A percentile compares a stretch with the other conserved stretches of the same genome.
Conservation (phyloP, 92 coral and sea anemone species). For the Bergia sp. region DNA sequence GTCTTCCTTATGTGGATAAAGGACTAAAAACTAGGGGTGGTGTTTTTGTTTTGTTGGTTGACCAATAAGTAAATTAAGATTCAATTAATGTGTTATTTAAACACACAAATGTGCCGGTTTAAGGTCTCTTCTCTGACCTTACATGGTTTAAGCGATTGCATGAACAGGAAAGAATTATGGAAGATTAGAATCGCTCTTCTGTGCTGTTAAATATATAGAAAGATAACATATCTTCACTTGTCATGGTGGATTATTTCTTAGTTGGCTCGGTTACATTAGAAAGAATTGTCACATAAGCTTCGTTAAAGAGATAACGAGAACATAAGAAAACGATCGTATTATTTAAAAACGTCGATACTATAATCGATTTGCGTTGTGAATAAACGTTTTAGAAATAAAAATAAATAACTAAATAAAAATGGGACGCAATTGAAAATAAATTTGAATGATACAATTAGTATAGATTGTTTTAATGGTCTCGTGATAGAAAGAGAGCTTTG, state of each 20-base stretch:
- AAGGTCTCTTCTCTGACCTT: not conserved
- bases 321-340: not conserved
- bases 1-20: not conserved
- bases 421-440: not conserved
- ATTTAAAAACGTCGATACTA: no score
- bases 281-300: not conserved
- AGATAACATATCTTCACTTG: not conserved
- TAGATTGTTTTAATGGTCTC: not conserved
- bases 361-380: not conserved
- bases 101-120: conserved; percentile 6
- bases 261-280: not conserved
- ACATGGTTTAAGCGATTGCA: not conserved
- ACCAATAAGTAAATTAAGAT: not conserved
- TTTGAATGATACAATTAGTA: no score
- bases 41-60: conserved; percentile 18
- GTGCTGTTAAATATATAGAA: not conserved
- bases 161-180: conserved; percentile 43
- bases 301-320: not conserved
- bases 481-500: not conserved
- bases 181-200: conserved; percentile 9
- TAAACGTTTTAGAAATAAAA: not conserved
- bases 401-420: no score
- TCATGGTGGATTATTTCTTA: not conserved
- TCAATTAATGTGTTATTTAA: not conserved
- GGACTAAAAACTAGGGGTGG: not conserved